Evolutionary conservation across 2,888 invertebrate genomes (phyloP).

Genomic region (Morinoia aosen): DNA sequence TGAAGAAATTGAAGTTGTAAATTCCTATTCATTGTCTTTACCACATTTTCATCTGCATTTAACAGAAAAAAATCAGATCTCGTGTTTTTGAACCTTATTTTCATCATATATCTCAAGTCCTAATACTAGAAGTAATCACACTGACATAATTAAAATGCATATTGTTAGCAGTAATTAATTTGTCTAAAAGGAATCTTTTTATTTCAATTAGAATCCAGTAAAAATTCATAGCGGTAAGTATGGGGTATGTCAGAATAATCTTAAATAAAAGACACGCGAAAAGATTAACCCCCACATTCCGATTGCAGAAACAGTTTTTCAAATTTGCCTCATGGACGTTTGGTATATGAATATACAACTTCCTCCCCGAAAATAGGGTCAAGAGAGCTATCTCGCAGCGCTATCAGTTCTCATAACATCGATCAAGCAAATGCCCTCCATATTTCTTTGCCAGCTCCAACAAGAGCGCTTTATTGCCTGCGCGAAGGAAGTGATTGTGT

Average conservation of each 20-base stretch:
- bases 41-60: no score
- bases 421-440: background rate
- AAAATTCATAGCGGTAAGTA: background rate
- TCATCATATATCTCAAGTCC: no score
- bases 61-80: no score
- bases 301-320: background rate
- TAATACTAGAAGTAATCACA: no score
- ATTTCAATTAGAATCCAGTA: background rate
- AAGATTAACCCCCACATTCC: background rate
- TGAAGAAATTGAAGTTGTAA: no score
- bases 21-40: no score
- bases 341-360: background rate
- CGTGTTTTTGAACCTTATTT: no score
- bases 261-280: background rate
- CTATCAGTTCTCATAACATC: background rate
- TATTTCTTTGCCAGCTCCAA: background rate
- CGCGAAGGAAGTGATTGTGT: background rate
- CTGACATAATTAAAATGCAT: background rate
- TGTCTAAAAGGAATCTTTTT: background rate
- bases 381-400: background rate
- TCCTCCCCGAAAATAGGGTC: background rate
- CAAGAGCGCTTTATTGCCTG: background rate
- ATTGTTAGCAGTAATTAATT: background rate
- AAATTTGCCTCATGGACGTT: background rate
- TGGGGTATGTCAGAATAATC: no score